phyloP scores from a whole-genome alignment of 1,140 invertebrate genomes.

The Argopecten irradians region DNA sequence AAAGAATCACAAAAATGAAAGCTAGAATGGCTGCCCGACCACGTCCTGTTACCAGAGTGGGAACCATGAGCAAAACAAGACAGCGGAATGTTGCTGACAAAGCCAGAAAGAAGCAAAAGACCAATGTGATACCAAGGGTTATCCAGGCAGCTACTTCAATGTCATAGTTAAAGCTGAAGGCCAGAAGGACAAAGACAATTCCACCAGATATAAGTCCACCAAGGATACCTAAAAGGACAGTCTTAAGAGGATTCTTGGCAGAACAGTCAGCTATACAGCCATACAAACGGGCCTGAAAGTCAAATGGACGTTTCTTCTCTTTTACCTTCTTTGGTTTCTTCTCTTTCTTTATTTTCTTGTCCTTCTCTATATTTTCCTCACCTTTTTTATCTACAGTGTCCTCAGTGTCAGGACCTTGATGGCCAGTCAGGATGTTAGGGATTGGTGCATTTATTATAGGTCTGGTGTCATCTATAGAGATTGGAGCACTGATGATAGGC shows the following conservation, averaged over 20 bases:
- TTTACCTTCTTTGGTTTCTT: conserved; percentile 1
- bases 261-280: background rate
- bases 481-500: background rate
- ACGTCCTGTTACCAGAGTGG: conserved; percentile 36
- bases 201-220: conserved; percentile 30
- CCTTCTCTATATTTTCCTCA: background rate
- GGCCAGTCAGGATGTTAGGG: background rate
- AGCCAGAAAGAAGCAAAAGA: background rate
- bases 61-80: conserved; percentile 34
- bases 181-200: conserved; percentile 32
- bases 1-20: conserved; percentile 33
- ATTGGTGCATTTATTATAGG: background rate
- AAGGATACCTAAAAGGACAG: conserved; percentile 14
- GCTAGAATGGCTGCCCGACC: conserved; percentile 29
- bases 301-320: background rate
- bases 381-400: background rate
- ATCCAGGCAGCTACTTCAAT: background rate
- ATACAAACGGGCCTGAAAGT: background rate
- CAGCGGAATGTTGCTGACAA: conserved; percentile 36
- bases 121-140: background rate
- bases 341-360: background rate
- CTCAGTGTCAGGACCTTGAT: background rate
- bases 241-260: background rate
- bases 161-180: conserved; percentile 29
- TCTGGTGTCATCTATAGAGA: background rate